Percentiles rank a stretch among this genome's conserved stretches.
Conservation (phyloP, 2,888 invertebrate species). For the Amblyjoppa fuscipennis region DNA sequence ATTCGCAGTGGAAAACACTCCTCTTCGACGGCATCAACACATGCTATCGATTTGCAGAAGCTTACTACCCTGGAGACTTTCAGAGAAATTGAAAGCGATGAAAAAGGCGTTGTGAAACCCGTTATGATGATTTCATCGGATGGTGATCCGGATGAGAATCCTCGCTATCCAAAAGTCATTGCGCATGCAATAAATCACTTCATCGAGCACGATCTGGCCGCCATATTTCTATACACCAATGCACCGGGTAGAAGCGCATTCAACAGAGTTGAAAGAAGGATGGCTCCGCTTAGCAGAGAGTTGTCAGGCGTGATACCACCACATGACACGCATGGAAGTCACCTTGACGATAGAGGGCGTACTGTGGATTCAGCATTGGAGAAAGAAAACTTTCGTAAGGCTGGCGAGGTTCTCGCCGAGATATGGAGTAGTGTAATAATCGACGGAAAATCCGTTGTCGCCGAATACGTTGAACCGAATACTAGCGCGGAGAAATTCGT, state of each 20-base stretch:
- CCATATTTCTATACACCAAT: too few relatives aligned
- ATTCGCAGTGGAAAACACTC: constrained; percentile 35
- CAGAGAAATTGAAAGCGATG: constrained; percentile 61
- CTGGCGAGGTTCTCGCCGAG: constrained; percentile 78
- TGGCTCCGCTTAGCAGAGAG: constrained; percentile 71
- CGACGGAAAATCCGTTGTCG: constrained; percentile 72
- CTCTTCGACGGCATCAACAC: constrained; percentile 73
- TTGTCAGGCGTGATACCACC: constrained; percentile 76
- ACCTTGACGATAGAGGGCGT: constrained; percentile 74
- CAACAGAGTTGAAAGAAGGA: constrained; percentile 67
- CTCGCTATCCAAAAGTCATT: constrained; percentile 50
- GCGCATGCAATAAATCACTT: too few relatives aligned
- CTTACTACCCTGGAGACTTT: constrained; percentile 72
- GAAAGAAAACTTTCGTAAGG: constrained; percentile 78
- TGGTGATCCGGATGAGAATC: constrained; percentile 73
- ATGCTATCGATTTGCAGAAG: constrained; percentile 74
- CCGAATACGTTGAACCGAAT: constrained; percentile 59
- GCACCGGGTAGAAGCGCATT: too few relatives aligned
- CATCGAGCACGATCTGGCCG: too few relatives aligned
- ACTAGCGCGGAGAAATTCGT: constrained; percentile 28
- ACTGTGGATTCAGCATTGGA: constrained; percentile 79
- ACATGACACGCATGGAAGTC: constrained; percentile 76
- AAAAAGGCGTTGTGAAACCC: constrained; percentile 71
- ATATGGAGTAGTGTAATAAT: constrained; percentile 77
- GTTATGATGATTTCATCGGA: constrained; percentile 76